Evolutionary conservation across 2,113 vertebrate genomes (phyloP).

Genomic region (Myocastor coypus): DNA sequence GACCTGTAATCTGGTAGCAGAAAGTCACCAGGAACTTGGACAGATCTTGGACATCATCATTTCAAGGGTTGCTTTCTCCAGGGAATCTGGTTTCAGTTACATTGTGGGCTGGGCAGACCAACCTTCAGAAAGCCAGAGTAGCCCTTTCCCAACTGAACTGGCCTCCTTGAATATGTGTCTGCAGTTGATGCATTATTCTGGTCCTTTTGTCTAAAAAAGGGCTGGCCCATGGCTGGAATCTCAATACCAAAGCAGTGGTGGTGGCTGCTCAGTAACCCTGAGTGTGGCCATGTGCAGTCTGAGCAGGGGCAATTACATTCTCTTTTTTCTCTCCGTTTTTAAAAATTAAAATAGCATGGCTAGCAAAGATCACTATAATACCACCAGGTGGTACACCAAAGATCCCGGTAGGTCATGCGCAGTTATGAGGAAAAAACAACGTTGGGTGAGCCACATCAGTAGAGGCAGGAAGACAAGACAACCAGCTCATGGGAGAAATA

Average conservation of each 20-base stretch:
- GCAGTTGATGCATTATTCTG: neutral
- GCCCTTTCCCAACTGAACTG: neutral
- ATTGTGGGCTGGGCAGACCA: neutral
- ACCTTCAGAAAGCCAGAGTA: neutral
- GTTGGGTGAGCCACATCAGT: neutral
- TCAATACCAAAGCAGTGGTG: neutral
- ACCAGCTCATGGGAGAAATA: neutral
- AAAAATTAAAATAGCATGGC: constrained; percentile 31
- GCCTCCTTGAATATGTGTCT: neutral
- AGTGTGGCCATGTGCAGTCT: neutral
- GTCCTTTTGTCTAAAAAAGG: neutral
- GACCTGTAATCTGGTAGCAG: neutral
- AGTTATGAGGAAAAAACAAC: constrained; percentile 34
- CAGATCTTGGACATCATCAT: neutral
- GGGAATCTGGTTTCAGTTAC: neutral
- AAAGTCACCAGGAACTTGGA: neutral
- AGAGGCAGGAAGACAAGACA: neutral
- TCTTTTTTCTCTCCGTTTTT: neutral
- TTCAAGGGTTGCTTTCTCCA: constrained; percentile 2
- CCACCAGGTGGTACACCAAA: neutral
- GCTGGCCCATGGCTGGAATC: neutral
- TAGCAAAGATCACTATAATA: constrained; percentile 18
- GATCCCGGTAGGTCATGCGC: neutral
- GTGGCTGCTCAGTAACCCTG: neutral
- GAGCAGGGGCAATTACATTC: neutral